Percentiles rank a stretch among this genome's conserved stretches.
Evolutionary conservation across 2,888 invertebrate genomes (phyloP).

Genomic region (Endomychus coccineus): DNA sequence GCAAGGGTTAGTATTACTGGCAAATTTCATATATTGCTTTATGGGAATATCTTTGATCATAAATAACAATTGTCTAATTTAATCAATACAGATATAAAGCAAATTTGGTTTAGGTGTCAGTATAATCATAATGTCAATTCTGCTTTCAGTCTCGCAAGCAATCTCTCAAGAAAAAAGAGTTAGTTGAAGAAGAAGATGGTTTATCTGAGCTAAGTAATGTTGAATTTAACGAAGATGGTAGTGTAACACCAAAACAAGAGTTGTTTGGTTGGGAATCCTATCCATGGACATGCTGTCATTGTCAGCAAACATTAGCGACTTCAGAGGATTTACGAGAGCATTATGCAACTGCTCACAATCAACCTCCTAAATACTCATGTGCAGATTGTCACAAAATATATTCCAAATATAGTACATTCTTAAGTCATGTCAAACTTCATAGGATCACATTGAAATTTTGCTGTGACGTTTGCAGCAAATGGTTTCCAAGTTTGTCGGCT

Average conservation of each 20-base stretch:
- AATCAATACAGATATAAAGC: too few relatives aligned
- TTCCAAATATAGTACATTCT: constrained; percentile 55
- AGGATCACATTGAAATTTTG: constrained; percentile 52
- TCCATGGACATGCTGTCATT: constrained; percentile 49
- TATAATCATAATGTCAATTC: too few relatives aligned
- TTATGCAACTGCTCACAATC: constrained; percentile 54
- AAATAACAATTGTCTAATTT: too few relatives aligned
- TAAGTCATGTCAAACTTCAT: constrained; percentile 54
- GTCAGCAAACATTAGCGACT: constrained; percentile 44
- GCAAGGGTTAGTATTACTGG: too few relatives aligned
- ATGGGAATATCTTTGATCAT: too few relatives aligned
- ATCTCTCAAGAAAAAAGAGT: constrained; percentile 7
- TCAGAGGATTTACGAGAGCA: constrained; percentile 53
- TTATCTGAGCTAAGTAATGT: constrained; percentile 28
- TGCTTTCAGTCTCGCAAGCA: too few relatives aligned
- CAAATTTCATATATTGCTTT: too few relatives aligned
- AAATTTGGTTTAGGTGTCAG: too few relatives aligned
- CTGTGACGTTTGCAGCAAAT: constrained; percentile 50
- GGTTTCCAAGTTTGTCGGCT: constrained; percentile 44
- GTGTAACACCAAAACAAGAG: constrained; percentile 31
- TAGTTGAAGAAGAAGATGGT: constrained; percentile 6
- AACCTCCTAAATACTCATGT: constrained; percentile 57
- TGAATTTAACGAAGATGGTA: constrained; percentile 38
- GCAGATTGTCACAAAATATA: constrained; percentile 58
- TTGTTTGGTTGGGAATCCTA: constrained; percentile 44